These are phyloP conservation scores for Synergus japonicus DNA, from an alignment of 2,888 invertebrate genomes.

Conservation along the genomic window DNA sequence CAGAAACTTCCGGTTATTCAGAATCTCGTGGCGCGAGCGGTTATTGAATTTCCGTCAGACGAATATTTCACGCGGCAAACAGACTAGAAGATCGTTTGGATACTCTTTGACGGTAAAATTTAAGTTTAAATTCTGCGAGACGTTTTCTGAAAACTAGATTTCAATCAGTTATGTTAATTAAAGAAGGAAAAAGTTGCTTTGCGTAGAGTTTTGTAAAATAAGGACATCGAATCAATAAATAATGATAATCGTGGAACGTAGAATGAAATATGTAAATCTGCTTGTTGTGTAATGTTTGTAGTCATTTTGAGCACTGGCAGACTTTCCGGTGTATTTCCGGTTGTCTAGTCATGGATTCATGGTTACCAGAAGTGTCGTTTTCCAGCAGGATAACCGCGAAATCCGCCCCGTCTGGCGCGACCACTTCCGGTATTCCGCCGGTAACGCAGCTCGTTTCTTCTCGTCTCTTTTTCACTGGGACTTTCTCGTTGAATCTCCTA, in stretches of 20 bases:
- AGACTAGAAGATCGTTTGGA: constrained; percentile 6
- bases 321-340: constrained; percentile 54
- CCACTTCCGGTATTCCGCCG: constrained; percentile 54
- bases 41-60: constrained; percentile 33
- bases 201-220: neutral
- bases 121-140: neutral
- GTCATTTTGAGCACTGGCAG: constrained; percentile 39
- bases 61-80: constrained; percentile 31
- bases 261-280: constrained; percentile 37
- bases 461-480: constrained; percentile 42
- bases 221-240: constrained; percentile 18
- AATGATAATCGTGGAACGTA: constrained; percentile 1
- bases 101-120: constrained; percentile 2
- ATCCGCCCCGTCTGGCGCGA: constrained; percentile 53
- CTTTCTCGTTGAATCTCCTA: constrained; percentile 37
- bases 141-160: neutral
- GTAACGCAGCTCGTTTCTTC: constrained; percentile 26
- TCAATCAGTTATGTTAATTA: neutral
- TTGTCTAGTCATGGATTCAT: constrained; percentile 54
- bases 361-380: constrained; percentile 61
- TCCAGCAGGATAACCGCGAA: constrained; percentile 58
- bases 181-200: neutral
- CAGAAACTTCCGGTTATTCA: constrained; percentile 31
- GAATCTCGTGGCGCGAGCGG: constrained; percentile 31
- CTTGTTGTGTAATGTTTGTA: constrained; percentile 8